Percentiles rank a stretch among this genome's conserved stretches.
These are phyloP conservation scores for Parnassius mnemosyne DNA, from an alignment of 2,888 invertebrate genomes.

Conservation along the genomic window DNA sequence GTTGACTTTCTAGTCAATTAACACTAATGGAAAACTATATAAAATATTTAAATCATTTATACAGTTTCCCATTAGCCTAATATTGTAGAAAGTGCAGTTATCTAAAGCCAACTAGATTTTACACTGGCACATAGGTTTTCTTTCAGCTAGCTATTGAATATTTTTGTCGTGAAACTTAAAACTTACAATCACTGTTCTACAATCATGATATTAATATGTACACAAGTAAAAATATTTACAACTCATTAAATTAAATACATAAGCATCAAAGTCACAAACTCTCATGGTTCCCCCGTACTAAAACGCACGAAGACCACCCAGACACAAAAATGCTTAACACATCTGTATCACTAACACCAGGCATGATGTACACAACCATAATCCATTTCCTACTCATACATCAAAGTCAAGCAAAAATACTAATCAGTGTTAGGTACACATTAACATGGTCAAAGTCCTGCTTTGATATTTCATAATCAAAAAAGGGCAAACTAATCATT, in stretches of 20 bases:
- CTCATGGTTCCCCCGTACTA: conserved; percentile 54
- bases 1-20: too few relatives aligned
- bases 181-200: conserved; percentile 68
- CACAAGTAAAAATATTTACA: conserved; percentile 67
- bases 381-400: not conserved
- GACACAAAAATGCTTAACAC: conserved; percentile 29
- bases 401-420: conserved; percentile 9
- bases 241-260: conserved; percentile 54
- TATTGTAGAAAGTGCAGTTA: too few relatives aligned
- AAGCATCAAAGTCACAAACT: conserved; percentile 36
- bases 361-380: not conserved
- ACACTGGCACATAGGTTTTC: conserved; percentile 4
- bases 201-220: conserved; percentile 54
- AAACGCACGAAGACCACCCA: conserved; percentile 58
- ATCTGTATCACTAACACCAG: not conserved
- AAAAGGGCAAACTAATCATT: conserved; percentile 2
- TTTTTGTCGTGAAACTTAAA: conserved; percentile 47
- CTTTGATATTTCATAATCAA: conserved; percentile 15
- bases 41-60: too few relatives aligned
- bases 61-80: too few relatives aligned
- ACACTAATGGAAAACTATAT: too few relatives aligned
- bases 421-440: conserved; percentile 9
- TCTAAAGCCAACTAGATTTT: not conserved
- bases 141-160: not conserved
- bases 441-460: conserved; percentile 4